phyloP scores from a whole-genome alignment of 2,113 vertebrate species.

The Catharus bicknelli region DNA sequence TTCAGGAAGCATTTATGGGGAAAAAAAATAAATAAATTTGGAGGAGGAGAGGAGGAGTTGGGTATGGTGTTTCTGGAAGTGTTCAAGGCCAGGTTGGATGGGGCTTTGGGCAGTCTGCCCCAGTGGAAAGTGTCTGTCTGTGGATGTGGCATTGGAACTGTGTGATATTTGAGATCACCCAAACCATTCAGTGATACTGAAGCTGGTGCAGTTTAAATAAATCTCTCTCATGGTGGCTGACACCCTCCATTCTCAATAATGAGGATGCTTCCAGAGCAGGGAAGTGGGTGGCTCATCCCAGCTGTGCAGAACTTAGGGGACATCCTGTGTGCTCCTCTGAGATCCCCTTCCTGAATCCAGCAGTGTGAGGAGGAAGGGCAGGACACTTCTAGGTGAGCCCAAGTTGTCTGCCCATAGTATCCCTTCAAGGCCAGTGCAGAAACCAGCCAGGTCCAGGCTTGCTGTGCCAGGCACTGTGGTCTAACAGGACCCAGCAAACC shows the following conservation, averaged over 20 bases:
- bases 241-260: not conserved
- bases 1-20: not conserved
- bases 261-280: not conserved
- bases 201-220: not conserved
- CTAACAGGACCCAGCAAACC: not conserved
- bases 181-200: not conserved
- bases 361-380: not conserved
- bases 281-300: not conserved
- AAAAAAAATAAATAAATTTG: not conserved
- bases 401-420: not conserved
- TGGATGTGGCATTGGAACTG: not conserved
- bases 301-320: not conserved
- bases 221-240: not conserved
- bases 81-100: not conserved
- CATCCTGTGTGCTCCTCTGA: not conserved
- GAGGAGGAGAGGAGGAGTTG: not conserved
- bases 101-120: not conserved
- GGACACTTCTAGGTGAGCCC: not conserved
- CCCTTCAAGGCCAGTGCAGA: not conserved
- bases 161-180: not conserved
- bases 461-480: not conserved
- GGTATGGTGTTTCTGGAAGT: not conserved
- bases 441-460: not conserved
- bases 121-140: not conserved
- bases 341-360: not conserved